phyloP scores from a whole-genome alignment of 2,113 vertebrate species.

The Sclerurus mexicanus region DNA sequence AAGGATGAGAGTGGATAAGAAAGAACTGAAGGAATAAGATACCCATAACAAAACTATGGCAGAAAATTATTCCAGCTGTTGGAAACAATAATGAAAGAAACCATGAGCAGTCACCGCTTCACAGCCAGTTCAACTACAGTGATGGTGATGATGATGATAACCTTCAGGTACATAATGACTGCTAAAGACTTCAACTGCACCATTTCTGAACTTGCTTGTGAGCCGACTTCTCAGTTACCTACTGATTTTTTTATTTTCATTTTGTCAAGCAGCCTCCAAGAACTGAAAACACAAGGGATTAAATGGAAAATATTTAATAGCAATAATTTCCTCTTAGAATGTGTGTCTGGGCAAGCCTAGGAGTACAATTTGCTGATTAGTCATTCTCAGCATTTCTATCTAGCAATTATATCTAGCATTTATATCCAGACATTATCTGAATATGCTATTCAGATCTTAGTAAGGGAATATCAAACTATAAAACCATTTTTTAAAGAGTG shows the following conservation, averaged over 20 bases:
- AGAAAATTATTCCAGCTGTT: background rate
- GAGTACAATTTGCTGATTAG: slow-evolving; percentile 34
- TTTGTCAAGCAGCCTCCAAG: slow-evolving; percentile 4
- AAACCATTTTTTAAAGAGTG: background rate
- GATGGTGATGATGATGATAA: background rate
- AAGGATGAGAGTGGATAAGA: background rate
- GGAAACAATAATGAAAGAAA: background rate
- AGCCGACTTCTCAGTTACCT: background rate
- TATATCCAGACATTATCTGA: background rate
- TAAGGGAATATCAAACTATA: background rate
- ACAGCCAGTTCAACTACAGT: background rate
- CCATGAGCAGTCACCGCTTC: background rate
- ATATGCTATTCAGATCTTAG: background rate
- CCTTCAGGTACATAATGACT: background rate
- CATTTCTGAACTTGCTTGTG: background rate
- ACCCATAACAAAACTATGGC: background rate
- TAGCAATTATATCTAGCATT: slow-evolving; percentile 1
- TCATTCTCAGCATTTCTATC: slow-evolving; percentile 15
- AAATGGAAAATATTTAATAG: background rate
- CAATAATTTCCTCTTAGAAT: slow-evolving; percentile 4
- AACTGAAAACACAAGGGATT: background rate
- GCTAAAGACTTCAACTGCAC: background rate
- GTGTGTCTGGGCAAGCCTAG: background rate
- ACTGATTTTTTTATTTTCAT: background rate
- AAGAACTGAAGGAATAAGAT: background rate